Conservation (phyloP, 2,888 invertebrate species). For the Glyphotaelius pellucidus region DNA sequence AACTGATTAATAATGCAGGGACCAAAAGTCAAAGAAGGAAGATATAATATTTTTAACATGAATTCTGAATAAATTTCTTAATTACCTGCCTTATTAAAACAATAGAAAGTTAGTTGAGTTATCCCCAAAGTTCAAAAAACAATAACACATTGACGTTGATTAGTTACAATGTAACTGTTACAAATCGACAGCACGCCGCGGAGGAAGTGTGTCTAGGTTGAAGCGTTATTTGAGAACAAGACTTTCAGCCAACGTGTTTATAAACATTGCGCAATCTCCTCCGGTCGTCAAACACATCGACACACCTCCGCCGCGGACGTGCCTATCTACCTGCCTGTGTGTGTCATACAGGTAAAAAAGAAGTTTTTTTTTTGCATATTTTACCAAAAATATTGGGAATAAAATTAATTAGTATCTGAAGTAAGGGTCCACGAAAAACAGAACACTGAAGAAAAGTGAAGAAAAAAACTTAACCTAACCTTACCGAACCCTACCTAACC, state of each 20-base stretch:
- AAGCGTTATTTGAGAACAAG: conserved; percentile 11
- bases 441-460: too few species aligned
- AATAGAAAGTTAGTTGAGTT: background rate
- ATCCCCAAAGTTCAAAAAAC: background rate
- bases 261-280: background rate
- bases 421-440: background rate
- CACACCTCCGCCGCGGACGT: background rate
- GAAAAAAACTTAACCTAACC: too few species aligned
- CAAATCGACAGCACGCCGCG: background rate
- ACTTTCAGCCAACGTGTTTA: background rate
- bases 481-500: too few species aligned
- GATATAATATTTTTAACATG: too few species aligned
- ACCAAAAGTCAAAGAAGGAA: too few species aligned
- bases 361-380: background rate
- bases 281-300: background rate
- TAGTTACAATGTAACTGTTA: background rate
- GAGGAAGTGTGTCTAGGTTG: conserved; percentile 24
- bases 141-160: background rate
- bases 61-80: too few species aligned
- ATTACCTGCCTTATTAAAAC: too few species aligned
- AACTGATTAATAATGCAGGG: too few species aligned
- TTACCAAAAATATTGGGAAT: background rate
- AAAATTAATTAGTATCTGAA: background rate
- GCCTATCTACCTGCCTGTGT: background rate
- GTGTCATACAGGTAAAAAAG: background rate